Base-by-base conservation (phyloP, 2,888 invertebrate genomes). In the Eupithecia insigniata region DNA sequence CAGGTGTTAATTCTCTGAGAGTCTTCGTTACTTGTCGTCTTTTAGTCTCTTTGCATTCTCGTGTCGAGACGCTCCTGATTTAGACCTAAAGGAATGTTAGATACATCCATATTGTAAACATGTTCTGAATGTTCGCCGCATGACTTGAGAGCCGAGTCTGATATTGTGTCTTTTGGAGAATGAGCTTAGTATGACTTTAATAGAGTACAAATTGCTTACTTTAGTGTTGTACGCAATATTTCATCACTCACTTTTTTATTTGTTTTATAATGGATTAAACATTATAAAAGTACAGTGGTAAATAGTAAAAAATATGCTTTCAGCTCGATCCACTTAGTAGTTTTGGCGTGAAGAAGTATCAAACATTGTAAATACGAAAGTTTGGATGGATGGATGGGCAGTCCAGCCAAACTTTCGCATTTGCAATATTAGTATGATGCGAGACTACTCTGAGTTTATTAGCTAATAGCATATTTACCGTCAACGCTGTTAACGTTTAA, bases 31-130 rank as follows among this genome's bases (percentile, higher is more conserved):
- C 39, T 36, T 55, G 12, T 12, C 51, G 5, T 26, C 12, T 12
- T 55, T 72, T n/a, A n/a, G 72, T 77, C 74, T 32, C 83, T 83
- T 85, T 82, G 83, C 85, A 82, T 81, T 75, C 80, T 76, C 69
- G 39, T 30, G 76, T 71, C 78, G 72, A 76, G 74, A 62, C 77
- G 74, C 75, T 80, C 80, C 82, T 79, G 80, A 82, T 83, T 82
- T 85, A 85, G 83, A 81, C 76, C 69, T 66, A 76, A 73, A 72
- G 78, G 81, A 79, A 81, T 84, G 78, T 75, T 66, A 28, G 51
- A 74, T 65, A 70, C 62, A 75, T 46, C 22, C 60, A 55, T 55
- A 55, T 55, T 55, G 55, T 55, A 55, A 72, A 34, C 43, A 69
- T 69, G 61, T 39, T 60, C 32, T 43, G 43, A 69, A 64, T 66